These are phyloP conservation scores for Leptopilina syphax DNA, from an alignment of 2,888 invertebrate genomes.

Conservation along the genomic window DNA sequence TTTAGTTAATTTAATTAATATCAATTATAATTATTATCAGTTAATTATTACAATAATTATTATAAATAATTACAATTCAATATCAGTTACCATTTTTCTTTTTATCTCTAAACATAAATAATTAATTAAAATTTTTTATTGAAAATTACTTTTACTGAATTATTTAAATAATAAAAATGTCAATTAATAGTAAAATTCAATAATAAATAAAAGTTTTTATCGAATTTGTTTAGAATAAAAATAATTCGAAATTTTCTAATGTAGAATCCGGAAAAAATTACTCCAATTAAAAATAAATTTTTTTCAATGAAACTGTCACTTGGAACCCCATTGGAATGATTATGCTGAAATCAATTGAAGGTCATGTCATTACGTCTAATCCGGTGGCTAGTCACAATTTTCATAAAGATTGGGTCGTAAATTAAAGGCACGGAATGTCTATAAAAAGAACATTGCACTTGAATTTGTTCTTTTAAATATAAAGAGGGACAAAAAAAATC, in stretches of 20 bases:
- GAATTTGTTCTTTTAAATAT: neutral
- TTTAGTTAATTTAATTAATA: too few species aligned
- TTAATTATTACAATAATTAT: too few species aligned
- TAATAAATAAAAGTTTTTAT: too few species aligned
- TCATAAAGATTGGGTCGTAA: slow-evolving; percentile 27
- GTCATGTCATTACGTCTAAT: slow-evolving; percentile 6
- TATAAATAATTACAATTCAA: too few species aligned
- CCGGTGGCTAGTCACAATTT: slow-evolving; percentile 23
- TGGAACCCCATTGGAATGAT: slow-evolving; percentile 7
- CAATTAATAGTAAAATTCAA: too few species aligned
- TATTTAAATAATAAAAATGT: too few species aligned
- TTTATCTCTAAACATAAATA: too few species aligned
- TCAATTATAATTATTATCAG: too few species aligned
- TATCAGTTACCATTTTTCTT: too few species aligned
- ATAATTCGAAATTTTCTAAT: neutral
- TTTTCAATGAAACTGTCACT: slow-evolving; percentile 5
- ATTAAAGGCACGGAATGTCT: slow-evolving; percentile 18
- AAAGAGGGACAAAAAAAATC: neutral
- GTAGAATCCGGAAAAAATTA: neutral
- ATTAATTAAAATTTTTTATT: too few species aligned
- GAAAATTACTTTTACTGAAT: too few species aligned
- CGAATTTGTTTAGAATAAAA: neutral
- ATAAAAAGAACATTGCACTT: slow-evolving; percentile 38
- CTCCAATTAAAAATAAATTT: too few species aligned
- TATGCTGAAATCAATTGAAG: slow-evolving; percentile 36